These are phyloP conservation scores for Hirtodrosophila alboralis DNA, from an alignment of 2,888 invertebrate species.

Conservation along the genomic window DNA sequence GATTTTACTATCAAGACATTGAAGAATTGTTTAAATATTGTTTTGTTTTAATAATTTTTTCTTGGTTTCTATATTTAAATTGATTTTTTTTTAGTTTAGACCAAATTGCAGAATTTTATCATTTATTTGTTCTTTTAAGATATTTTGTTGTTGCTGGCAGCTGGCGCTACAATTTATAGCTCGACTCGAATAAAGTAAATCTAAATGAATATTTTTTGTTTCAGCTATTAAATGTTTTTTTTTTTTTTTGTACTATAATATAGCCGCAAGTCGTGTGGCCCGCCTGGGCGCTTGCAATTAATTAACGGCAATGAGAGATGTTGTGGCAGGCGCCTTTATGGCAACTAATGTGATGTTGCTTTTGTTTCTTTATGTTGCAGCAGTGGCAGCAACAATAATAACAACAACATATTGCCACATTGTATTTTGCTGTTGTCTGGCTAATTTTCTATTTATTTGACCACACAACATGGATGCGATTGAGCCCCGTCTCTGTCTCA, in stretches of 20 bases:
- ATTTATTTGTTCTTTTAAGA: neutral
- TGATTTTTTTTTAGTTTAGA: too few species aligned
- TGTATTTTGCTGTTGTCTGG: conserved; percentile 66
- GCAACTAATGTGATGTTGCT: conserved; percentile 67
- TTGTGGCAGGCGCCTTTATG: conserved; percentile 61
- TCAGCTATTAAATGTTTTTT: too few species aligned
- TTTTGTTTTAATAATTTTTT: too few species aligned
- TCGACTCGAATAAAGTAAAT: conserved; percentile 38
- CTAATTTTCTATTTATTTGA: conserved; percentile 80
- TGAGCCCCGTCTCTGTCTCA: conserved; percentile 17
- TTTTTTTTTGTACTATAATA: too few species aligned
- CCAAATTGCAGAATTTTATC: neutral
- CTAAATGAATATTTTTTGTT: conserved; percentile 39
- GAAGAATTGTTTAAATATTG: too few species aligned
- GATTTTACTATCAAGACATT: too few species aligned
- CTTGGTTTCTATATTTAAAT: too few species aligned
- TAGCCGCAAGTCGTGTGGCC: conserved; percentile 40
- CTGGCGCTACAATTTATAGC: conserved; percentile 42
- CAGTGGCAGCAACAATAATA: conserved; percentile 17
- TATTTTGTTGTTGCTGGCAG: conserved; percentile 20
- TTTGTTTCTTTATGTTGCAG: conserved; percentile 72
- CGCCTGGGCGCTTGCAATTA: conserved; percentile 72
- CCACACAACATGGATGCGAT: conserved; percentile 60
- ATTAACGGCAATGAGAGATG: conserved; percentile 76
- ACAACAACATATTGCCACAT: conserved; percentile 50